Base-by-base conservation (phyloP, 2,888 invertebrate genomes). In the Caenorhabditis panamensis region DNA sequence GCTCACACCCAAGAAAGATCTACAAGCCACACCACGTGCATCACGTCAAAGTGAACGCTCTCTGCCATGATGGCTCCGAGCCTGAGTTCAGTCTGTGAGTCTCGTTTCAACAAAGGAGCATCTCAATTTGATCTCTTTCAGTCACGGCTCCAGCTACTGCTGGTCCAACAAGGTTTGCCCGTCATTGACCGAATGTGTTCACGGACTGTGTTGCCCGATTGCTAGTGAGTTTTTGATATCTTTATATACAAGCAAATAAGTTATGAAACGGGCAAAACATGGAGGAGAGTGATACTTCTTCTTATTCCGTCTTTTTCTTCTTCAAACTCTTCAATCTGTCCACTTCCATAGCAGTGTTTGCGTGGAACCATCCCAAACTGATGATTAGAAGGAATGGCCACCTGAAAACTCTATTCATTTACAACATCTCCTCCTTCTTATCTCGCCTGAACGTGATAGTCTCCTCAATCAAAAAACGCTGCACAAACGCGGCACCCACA, bases 81-180 rank as follows among this genome's bases (percentile, higher is more conserved):
- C 90, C 90, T 4, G 89, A 90, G 58, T 90, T 84, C 81, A 86
- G 86, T 67, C 66, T 89, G 88, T 88, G 47, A 78, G 88, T 66
- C 2, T 2, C 5, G 5, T 16, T 2, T 3, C 41, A 6, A 6
- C 31, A 4, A 6, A 6, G 31, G 9, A 4, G 9, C 9, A 4
- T 9, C 31, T 31, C 9, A 9, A 31, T 9, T 16, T 16, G 41
- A 3, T 13, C 41, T 13, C 5, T 51, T 37, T 80, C 79, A 88
- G 88, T 9, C 90, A 90, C 64, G 90, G 90, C 22, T 86, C 87
- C 26, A 86, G 86, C 4, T 90, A 90, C 61, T 90, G 90, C 75
- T 90, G 90, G 89, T 84, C 86, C 22, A 87, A 91, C 72, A 75
- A 84, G 13, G 89, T 91, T 8, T 90, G 90, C 73, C 90, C 90